Base-by-base conservation (phyloP, 2,113 vertebrate species). In the Apus apus region DNA sequence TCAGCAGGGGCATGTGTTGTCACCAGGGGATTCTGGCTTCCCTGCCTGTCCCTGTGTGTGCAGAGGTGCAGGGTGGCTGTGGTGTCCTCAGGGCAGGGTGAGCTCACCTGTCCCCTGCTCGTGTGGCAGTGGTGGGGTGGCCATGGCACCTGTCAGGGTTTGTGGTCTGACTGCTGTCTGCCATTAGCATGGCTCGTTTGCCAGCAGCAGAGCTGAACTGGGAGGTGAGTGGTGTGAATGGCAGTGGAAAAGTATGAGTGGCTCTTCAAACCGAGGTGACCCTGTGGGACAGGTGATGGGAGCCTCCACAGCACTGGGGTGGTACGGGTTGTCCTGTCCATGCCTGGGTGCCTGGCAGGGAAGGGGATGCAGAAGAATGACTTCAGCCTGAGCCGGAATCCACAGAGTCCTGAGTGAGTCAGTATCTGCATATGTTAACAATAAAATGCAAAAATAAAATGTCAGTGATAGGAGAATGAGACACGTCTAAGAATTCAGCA, bases 401-500 rank as follows among this genome's bases (percentile, higher is more conserved):
- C 65, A 17, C 5, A 0, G 74, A 64, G 57, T 58, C 66, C 61
- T 23, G 57, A 54, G 64, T 85, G 95, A 95, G 70, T 91, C 90
- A 79, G 82, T 79, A 85, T 84, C 62, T 91, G 92, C 81, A 48
- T 72, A 81, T 73, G 88, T 72, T 85, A 75, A 78, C 78, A 77
- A 90, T 73, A 79, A 97, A 95, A 54, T 5, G 50, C 57, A 90
- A 64, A 96, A 96, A 74, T 70, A 29, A 74, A 86, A 79, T 65
- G 62, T 87, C 87, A 70, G 71, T 36, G 92, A 95, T 50, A 83
- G 85, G 85, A 85, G 87, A 93, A 90, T 50, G 85, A 90, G 87
- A 53, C 92, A 11, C 6, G 5, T 61, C 71, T 89, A 53, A 85
- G 92, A 87, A 46, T 53, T 85, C n/a, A 92, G 86, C 77, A 85